These are phyloP conservation scores for Chrysoperla carnea DNA, from an alignment of 1,140 invertebrate species.

Conservation along the genomic window DNA sequence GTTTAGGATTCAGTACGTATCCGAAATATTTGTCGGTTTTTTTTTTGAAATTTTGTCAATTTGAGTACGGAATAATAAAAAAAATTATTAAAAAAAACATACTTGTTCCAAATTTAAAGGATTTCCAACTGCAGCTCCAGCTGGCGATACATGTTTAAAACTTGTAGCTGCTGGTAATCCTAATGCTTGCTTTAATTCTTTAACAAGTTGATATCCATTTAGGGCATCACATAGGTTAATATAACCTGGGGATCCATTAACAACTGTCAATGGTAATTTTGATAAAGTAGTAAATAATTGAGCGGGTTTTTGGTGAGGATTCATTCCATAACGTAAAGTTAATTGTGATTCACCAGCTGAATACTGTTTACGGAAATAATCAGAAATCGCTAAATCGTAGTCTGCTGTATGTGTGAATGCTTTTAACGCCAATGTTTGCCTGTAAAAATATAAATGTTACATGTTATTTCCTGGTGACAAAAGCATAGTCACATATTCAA, in stretches of 20 bases:
- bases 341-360: constrained; percentile 60
- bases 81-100: constrained; percentile 4
- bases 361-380: constrained; percentile 89
- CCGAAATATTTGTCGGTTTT: too few relatives aligned
- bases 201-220: constrained; percentile 93
- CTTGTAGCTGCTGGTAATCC: constrained; percentile 83
- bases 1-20: too few relatives aligned
- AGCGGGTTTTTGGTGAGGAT: constrained; percentile 94
- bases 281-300: constrained; percentile 73
- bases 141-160: constrained; percentile 96
- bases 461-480: too few relatives aligned
- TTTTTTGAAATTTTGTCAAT: too few relatives aligned
- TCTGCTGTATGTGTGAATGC: constrained; percentile 92
- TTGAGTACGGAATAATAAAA: too few relatives aligned
- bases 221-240: constrained; percentile 96
- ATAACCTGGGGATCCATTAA: constrained; percentile 92
- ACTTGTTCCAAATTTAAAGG: constrained; percentile 50
- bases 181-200: constrained; percentile 57
- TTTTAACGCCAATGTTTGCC: constrained; percentile 64
- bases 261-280: constrained; percentile 69
- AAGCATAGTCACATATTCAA: too few relatives aligned
- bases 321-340: constrained; percentile 89
- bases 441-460: constrained; percentile 21
- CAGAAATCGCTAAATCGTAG: constrained; percentile 87
- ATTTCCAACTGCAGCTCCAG: constrained; percentile 80